These are phyloP conservation scores for Drosophila bunnanda DNA, from an alignment of 2,888 invertebrate genomes.

Conservation along the genomic window DNA sequence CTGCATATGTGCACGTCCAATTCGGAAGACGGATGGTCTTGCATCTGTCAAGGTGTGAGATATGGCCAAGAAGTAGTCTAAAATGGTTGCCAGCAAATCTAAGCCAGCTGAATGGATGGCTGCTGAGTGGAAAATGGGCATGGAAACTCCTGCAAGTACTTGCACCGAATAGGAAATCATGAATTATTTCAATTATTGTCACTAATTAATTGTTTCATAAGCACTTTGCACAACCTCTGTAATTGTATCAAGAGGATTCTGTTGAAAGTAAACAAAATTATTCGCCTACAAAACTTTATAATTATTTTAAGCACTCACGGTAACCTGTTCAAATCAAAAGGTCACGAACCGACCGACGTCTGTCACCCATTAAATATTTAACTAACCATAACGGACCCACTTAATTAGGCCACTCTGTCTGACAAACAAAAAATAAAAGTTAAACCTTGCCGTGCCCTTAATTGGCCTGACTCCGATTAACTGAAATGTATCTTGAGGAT, in stretches of 20 bases:
- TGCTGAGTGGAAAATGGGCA: neutral
- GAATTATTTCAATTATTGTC: neutral
- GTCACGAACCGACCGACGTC: conserved; percentile 2
- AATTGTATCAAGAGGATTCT: neutral
- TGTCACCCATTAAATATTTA: conserved; percentile 11
- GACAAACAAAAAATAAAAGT: conserved; percentile 11
- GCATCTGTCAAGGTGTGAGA: conserved; percentile 49
- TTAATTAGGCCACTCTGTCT: conserved; percentile 18
- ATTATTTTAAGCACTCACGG: neutral
- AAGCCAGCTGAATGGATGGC: conserved; percentile 23
- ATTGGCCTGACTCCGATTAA: conserved; percentile 75
- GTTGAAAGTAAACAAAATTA: neutral
- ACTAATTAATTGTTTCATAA: neutral
- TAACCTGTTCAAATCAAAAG: conserved; percentile 8
- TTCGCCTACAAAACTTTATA: neutral
- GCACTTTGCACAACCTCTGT: neutral
- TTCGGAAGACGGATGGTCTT: conserved; percentile 46
- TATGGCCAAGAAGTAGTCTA: conserved; percentile 31
- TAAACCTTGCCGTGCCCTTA: conserved; percentile 61
- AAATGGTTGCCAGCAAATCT: conserved; percentile 23
- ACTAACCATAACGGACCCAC: conserved; percentile 15
- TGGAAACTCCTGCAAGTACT: neutral
- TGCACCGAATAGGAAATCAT: neutral
- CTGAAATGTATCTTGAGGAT: conserved; percentile 61
- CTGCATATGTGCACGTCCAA: conserved; percentile 34